Evolutionary conservation across 2,888 invertebrate genomes (phyloP), one percentile per base, ranked within the genome.

Genomic region (Rugalucina vietnamica): DNA sequence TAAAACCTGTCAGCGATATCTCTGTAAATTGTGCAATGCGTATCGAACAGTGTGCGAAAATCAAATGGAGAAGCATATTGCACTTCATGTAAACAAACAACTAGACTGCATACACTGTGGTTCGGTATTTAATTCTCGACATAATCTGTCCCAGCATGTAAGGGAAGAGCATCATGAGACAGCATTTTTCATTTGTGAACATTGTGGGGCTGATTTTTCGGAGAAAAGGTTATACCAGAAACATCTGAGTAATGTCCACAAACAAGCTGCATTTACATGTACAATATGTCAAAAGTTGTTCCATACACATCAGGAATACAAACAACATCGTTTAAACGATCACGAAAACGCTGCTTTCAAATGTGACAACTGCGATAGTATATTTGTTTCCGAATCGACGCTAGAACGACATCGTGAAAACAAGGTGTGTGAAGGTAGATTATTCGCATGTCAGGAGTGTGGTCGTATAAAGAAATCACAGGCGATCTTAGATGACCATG

Each of bases 281-380:
- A 14, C 1, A 32, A n/a, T 10, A 5, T 54, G 57, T 76, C 27
- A 39, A 27, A 76, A 54, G 10, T 27, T 5, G 18, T 76, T 36
- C 24, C 21, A 36, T 12, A 39, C 21, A n/a, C 57, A 54, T 21
- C 1, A 24, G 24, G 37, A 36, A 32, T 76, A 36, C n/a, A 37
- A n/a, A 34, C n/a, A 37, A 39, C 60, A 60, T 49, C 34, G 34
- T 10, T 36, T 60, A 60, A 43, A 36, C 1, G 60, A 49, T 8
- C 79, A 79, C 49, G 24, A 57, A 39, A 37, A 73, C 5, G n/a
- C 27, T 1, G 65, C 57, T 0, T 54, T 54, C 1, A 60, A 73
- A 43, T 79, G 79, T 65, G 79, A 72, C 8, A 79, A 79, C n/a
- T 79, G 79, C 60, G 57, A 49, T 43, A 39, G 21, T 4, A 77